phyloP scores from a whole-genome alignment of 2,888 invertebrate species.

The Adineta ricciae region DNA sequence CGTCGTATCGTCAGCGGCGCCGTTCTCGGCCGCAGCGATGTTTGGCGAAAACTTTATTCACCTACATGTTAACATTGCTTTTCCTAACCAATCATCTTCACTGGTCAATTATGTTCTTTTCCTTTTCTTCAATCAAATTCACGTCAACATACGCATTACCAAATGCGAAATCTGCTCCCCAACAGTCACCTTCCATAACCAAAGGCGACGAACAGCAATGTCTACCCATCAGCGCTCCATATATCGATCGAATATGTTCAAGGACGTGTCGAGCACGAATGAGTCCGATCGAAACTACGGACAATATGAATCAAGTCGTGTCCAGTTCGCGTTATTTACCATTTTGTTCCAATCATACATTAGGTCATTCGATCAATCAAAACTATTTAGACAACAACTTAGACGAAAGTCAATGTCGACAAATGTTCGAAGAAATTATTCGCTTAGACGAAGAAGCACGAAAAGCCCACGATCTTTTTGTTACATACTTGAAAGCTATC shows the following conservation, averaged over 20 bases:
- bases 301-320: not conserved
- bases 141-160: not conserved
- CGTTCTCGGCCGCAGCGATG: not conserved
- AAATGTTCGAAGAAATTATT: not conserved
- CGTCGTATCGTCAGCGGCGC: not conserved
- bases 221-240: not conserved
- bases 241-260: conserved; percentile 15
- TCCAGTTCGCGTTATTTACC: not conserved
- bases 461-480: not conserved
- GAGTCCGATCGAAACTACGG: not conserved
- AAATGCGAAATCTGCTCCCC: not conserved
- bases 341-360: conserved; percentile 13
- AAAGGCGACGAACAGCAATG: not conserved
- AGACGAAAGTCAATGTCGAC: not conserved
- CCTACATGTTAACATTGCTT: conserved; percentile 4
- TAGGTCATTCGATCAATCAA: not conserved
- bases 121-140: conserved; percentile 16
- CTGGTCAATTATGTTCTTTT: conserved; percentile 6
- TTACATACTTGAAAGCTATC: conserved; percentile 2
- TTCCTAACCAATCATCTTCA: conserved; percentile 15
- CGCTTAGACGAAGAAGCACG: not conserved
- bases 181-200: not conserved
- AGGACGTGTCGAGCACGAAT: not conserved
- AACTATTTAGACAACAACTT: not conserved
- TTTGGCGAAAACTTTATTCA: not conserved